These are phyloP conservation scores for Myodes glareolus DNA, from an alignment of 2,113 vertebrate species.

Conservation along the genomic window DNA sequence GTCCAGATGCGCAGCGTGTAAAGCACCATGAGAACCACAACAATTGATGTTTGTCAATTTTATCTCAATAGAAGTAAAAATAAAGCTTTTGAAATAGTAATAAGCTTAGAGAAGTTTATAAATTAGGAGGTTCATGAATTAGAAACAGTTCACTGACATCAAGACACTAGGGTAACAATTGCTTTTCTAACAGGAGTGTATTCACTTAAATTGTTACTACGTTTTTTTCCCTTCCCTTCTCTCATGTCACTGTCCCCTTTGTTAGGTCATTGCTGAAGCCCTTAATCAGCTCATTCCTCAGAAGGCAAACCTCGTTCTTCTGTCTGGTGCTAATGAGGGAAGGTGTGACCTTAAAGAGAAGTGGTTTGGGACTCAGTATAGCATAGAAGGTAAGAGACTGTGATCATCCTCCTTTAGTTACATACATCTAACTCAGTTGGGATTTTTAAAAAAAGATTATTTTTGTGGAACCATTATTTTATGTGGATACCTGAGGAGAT, in stretches of 20 bases:
- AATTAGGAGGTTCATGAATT: slow-evolving; percentile 2
- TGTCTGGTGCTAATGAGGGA: slow-evolving; percentile 96
- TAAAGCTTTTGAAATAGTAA: not conserved
- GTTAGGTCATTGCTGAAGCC: slow-evolving; percentile 92
- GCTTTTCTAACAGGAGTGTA: slow-evolving; percentile 41
- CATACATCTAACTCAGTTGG: not conserved
- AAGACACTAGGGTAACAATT: slow-evolving; percentile 9
- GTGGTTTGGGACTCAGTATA: slow-evolving; percentile 98
- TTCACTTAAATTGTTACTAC: slow-evolving; percentile 48
- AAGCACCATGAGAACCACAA: slow-evolving; percentile 18
- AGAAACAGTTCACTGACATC: slow-evolving; percentile 21
- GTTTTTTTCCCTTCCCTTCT: not conserved
- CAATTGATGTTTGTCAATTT: slow-evolving; percentile 21
- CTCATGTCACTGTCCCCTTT: too few species aligned
- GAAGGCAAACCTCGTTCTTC: slow-evolving; percentile 94
- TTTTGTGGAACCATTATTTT: not conserved
- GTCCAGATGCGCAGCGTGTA: not conserved
- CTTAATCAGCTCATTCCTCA: slow-evolving; percentile 92
- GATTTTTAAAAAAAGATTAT: not conserved
- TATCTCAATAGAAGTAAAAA: not conserved
- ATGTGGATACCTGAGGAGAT: not conserved
- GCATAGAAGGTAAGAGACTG: slow-evolving; percentile 90
- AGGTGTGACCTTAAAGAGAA: slow-evolving; percentile 93
- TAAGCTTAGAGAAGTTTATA: slow-evolving; percentile 29
- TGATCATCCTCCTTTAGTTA: not conserved